A percentile compares a stretch with the other conserved stretches of the same genome.
These are phyloP conservation scores for Dyspetes luteomarginatus DNA, from an alignment of 2,888 invertebrate species.

Conservation along the genomic window DNA sequence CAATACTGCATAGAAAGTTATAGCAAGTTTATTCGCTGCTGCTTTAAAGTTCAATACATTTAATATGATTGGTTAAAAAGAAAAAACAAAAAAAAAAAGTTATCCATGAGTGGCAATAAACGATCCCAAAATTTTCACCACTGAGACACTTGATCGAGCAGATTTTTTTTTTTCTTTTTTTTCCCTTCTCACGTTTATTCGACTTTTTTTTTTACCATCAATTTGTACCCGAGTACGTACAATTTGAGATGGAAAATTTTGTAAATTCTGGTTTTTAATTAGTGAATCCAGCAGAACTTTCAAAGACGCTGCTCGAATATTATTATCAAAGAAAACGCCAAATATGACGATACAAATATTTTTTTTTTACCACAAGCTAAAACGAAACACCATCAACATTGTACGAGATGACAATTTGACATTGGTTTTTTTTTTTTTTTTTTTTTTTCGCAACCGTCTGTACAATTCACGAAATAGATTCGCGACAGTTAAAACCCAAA, in stretches of 20 bases:
- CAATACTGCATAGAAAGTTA: conserved; percentile 74
- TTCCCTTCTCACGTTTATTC: background rate
- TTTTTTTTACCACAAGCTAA: conserved; percentile 18
- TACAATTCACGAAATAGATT: conserved; percentile 18
- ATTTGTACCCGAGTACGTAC: conserved; percentile 1
- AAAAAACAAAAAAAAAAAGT: conserved; percentile 10
- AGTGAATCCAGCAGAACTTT: conserved; percentile 37
- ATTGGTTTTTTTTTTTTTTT: conserved; percentile 18
- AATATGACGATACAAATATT: conserved; percentile 50
- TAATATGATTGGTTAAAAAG: conserved; percentile 17
- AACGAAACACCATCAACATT: conserved; percentile 54
- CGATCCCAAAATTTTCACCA: conserved; percentile 21
- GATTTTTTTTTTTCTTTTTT: conserved; percentile 6
- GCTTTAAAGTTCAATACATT: conserved; percentile 49
- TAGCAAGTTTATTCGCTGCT: conserved; percentile 59
- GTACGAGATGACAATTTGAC: conserved; percentile 52
- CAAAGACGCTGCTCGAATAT: conserved; percentile 44
- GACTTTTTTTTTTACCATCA: background rate
- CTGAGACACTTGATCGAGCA: conserved; percentile 29
- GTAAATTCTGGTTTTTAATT: conserved; percentile 32
- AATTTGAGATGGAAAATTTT: conserved; percentile 26
- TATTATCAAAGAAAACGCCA: conserved; percentile 49
- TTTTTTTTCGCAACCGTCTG: background rate
- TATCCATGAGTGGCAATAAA: conserved; percentile 45
- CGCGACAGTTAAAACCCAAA: conserved; percentile 9